Base-by-base conservation (phyloP, 2,113 vertebrate genomes). In the Physeter macrocephalus region DNA sequence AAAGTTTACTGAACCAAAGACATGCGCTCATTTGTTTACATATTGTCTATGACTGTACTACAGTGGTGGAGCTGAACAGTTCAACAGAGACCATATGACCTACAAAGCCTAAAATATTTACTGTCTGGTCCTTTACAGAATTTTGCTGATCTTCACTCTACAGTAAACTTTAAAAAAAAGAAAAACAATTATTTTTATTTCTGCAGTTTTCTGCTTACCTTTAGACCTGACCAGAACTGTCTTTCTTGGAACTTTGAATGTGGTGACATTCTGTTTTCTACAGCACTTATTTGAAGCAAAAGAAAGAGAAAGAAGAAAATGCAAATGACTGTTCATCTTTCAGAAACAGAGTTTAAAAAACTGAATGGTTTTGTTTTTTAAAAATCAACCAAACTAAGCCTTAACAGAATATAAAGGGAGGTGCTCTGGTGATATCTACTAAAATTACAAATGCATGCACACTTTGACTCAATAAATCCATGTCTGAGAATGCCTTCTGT, bases 151-250 rank as follows among this genome's bases (percentile, higher is more conserved):
- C 27, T 92, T n/a, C 59, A 15, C 25, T 75, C 20, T 82, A n/a
- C 1, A 88, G 41, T 36, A 91, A 77, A 82, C 29, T 17, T 17
- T 72, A 23, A 49, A 49, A 67, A 54, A 41, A 23, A 46, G 8
- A 62, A 83, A 87, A 64, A 2, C 59, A 2, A 2, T 5, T 5
- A 23, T 57, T 61, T 49, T 95, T 49, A 64, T 59, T 94, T 85
- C 64, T 80, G 54, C n/a, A 57, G 27, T 90, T 72, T 61, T 92
- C 46, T 89, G 43, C 96, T 97, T 98, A 99, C 99, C 99, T 99
- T 99, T 84, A 99, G 94, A 89, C 99, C 99, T 57, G 98, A 99
- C 99, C 99, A 99, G 98, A 99, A 99, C 34, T 98, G 99, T 62
- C 99, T 98, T 59, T 99, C 99, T 98, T 99, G 99, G 96, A 99